Base-by-base conservation (phyloP, 2,113 vertebrate genomes). In the Parus major region DNA sequence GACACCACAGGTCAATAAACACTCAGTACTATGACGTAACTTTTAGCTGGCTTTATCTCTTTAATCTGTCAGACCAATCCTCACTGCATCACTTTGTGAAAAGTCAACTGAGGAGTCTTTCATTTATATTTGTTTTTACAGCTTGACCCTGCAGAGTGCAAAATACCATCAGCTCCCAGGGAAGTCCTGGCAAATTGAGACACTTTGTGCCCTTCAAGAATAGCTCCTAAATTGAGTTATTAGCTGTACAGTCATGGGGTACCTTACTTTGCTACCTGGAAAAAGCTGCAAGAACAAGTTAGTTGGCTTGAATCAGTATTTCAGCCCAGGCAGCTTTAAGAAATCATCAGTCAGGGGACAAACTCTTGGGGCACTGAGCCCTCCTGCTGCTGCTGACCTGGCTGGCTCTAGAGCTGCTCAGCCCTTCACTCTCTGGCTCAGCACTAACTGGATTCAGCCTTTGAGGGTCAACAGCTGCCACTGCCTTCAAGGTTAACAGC, bases 401-500 rank as follows among this genome's bases (percentile, higher is more conserved):
- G 13, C 39, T 88, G 70, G 36, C 66, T 64, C 50, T 72, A 61
- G 11, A 85, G 46, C 44, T 2, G 5, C 39, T 86, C 72, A 86
- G 39, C 39, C 27, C 44, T 71, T 75, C 5, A 0, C 16, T 36
- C 21, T 50, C 42, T 57, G 59, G 59, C 83, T 86, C 79, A 92
- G 65, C 59, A 47, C 50, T 90, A 55, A 63, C 78, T 50, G 56
- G 29, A 65, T 61, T 72, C 71, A 86, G 63, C 41, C 49, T 93
- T 69, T 1, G 2, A 77, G 42, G 75, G 78, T 92, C 84, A 82
- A 73, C 19, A 44, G 84, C 66, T 91, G 89, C 53, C 57, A 10
- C 13, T 65, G 77, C 42, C 41, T 95, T 91, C 86, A 91, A 95
- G 89, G 86, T 92, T 87, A 92, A 70, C 35, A 87, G 70, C 57